Evolutionary conservation across 2,888 invertebrate genomes (phyloP), one percentile per base, ranked within the genome.

Genomic region (Drosophila parthenogenetica): DNA sequence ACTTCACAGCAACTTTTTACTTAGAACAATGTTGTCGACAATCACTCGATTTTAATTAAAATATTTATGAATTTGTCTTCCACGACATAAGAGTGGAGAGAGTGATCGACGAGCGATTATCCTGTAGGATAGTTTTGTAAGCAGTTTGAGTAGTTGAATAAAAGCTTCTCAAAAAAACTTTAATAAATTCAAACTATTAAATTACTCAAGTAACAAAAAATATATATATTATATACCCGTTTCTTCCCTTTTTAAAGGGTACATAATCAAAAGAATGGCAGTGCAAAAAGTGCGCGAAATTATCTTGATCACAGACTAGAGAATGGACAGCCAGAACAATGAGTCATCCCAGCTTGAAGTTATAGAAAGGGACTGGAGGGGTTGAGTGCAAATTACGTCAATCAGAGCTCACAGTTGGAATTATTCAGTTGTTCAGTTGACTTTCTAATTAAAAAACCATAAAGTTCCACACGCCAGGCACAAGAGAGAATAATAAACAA

Each of bases 1-100:
- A 66, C 68, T 76, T 62, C 48, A 54, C 51, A 51, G 69, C 66
- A 87, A 75, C 82, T 87, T 87, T 78, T 68, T 68, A 85, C 80
- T 87, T 79, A 78, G 82, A 84, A 87, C 82, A 84, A 84, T 73
- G 67, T 68, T 71, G 75, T 45, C 82, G 80, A 62, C 77, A 77
- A 81, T 73, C 71, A 73, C 73, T 77, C 82, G 66, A 79, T 79
- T 84, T 87, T 87, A 84, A 84, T 84, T 84, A 84, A 87, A 87
- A 87, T 87, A 84, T 84, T 84, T 85, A 82, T 84, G 87, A 84
- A 79, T 85, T 75, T 73, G 65, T 80, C 83, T 77, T 65, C 42
- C 16, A 10, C 11, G 2, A 16, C 4, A 37, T 7, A n/a, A 14
- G 1, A 1, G 11, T 5, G 11, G 11, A 32, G 10, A 2, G 1